phyloP scores from a whole-genome alignment of 2,888 invertebrate species.

The Podabrus alpinus region DNA sequence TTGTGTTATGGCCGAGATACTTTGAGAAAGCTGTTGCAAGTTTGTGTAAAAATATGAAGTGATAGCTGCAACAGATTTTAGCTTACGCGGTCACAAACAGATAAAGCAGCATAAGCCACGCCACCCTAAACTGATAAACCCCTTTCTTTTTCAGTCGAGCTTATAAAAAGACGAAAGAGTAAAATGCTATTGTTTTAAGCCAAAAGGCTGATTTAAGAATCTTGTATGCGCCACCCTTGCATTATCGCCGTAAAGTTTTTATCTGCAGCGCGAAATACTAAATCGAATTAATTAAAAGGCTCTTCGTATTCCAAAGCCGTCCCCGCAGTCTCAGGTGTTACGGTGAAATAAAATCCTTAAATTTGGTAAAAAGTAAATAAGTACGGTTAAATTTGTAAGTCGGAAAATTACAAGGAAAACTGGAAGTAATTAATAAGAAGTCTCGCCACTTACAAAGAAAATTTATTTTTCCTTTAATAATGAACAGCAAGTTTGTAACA shows the following conservation, averaged over 20 bases:
- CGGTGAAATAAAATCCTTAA: not conserved
- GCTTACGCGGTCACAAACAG: not conserved
- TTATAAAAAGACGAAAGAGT: not conserved
- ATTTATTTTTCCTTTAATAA: constrained; percentile 24
- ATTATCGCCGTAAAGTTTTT: constrained; percentile 21
- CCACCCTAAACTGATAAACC: not conserved
- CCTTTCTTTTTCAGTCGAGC: not conserved
- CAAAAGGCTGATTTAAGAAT: constrained; percentile 13
- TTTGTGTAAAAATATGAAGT: not conserved
- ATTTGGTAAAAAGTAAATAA: not conserved
- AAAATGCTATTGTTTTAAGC: not conserved
- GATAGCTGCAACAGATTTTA: not conserved
- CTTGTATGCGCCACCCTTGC: constrained; percentile 25
- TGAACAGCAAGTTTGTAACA: constrained; percentile 11
- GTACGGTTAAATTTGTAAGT: not conserved
- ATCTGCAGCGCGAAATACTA: constrained; percentile 11
- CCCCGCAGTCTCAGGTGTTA: constrained; percentile 27
- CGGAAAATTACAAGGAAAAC: not conserved
- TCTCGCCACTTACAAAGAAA: constrained; percentile 15
- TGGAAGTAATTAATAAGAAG: constrained; percentile 22
- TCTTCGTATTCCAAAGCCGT: constrained; percentile 22
- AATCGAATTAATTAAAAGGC: constrained; percentile 28
- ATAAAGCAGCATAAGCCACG: not conserved
- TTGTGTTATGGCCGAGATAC: not conserved
- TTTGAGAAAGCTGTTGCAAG: not conserved